Evolutionary conservation across 1,140 invertebrate genomes (phyloP), one percentile per base, ranked within the genome.

Genomic region (Reticulitermes speratus): DNA sequence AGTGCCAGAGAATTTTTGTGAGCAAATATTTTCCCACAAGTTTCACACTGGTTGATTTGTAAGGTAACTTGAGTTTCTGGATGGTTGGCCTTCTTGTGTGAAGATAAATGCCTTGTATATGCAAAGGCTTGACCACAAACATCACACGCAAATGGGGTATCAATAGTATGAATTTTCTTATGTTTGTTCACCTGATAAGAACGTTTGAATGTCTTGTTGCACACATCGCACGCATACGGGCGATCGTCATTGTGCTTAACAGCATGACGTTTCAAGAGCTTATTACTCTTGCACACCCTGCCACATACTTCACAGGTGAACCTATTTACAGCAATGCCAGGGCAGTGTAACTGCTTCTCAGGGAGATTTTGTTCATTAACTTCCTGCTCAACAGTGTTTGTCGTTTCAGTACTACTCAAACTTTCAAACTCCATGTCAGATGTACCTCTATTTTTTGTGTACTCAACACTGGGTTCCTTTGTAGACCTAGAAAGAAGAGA

Each of bases 111-210:
- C 25, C 52, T 84, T 44, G 59, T 83, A 19, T 83, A 69, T 16
- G 59, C 91, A 87, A 94, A 94, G 3, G 91, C 87, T 44, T 91
- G 88, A 8, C 90, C 89, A 88, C 93, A 94, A 84, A 90, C 90
- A 3, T 88, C 48, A 90, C 94, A 94, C 12, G 88, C 87, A 87
- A 92, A 93, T 44, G 93, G 91, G 85, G 91, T 92, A 86, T 92
- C 91, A 84, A 91, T 93, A 9, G 91, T 92, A 88, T 95, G 94
- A 86, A 94, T 93, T 86, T 93, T 90, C 87, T 93, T 90, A 88
- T 94, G 93, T 87, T 92, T 91, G 0, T 90, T 88, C 12, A 93
- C 86, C 21, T 92, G 92, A 48, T 89, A 89, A 3, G 88, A 90
- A 3, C 92, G 89, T 6, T 92, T 91, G 89, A 93, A 94, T 0